phyloP scores from a whole-genome alignment of 2,888 invertebrate genomes.

The Peribatodes rhomboidaria region DNA sequence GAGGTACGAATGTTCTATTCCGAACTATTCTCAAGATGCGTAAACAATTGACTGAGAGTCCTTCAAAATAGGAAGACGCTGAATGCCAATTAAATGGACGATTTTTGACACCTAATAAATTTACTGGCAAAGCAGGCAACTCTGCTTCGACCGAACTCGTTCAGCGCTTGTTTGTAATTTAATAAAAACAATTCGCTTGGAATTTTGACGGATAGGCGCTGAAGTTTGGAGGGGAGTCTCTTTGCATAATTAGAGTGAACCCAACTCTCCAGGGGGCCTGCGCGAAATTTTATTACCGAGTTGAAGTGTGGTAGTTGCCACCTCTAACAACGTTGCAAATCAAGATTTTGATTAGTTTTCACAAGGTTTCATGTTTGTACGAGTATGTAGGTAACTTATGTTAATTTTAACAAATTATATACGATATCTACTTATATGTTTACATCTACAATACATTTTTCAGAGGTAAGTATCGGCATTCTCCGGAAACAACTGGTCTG shows the following conservation, averaged over 20 bases:
- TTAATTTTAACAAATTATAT: too few species aligned
- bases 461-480: too few species aligned
- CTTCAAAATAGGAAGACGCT: constrained; percentile 13
- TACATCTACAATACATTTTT: too few species aligned
- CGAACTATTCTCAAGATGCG: constrained; percentile 20
- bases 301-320: constrained; percentile 33
- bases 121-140: constrained; percentile 19
- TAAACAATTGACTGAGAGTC: constrained; percentile 16
- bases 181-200: constrained; percentile 51
- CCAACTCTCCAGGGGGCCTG: constrained; percentile 42
- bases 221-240: constrained; percentile 66
- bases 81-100: constrained; percentile 28
- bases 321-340: constrained; percentile 15
- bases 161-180: constrained; percentile 45
- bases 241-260: constrained; percentile 76
- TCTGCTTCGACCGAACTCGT: constrained; percentile 25
- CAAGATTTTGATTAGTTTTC: not conserved
- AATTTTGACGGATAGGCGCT: constrained; percentile 66
- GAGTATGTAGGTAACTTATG: too few species aligned
- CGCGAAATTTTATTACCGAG: constrained; percentile 49
- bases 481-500: too few species aligned
- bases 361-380: not conserved
- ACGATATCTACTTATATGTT: too few species aligned
- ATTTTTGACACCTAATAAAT: constrained; percentile 38
- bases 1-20: not conserved